Percentiles rank a stretch among this genome's conserved stretches.
phyloP scores from a whole-genome alignment of 1,140 invertebrate genomes.

The Drosophila paulistorum region DNA sequence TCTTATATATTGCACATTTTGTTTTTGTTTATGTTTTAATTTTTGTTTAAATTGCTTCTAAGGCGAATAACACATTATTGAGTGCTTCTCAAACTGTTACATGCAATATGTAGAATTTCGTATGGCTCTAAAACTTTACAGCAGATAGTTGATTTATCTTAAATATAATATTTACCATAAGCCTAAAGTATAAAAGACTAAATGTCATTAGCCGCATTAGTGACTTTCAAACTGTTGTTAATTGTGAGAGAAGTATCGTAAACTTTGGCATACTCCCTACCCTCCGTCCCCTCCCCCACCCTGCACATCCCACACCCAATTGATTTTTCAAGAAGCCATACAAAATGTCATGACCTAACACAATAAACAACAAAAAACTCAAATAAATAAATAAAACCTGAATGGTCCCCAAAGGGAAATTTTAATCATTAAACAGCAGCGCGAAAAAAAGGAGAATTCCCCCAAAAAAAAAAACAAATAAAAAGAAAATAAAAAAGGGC shows the following conservation, averaged over 20 bases:
- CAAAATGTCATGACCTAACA: slow-evolving; percentile 57
- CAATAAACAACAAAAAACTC: slow-evolving; percentile 38
- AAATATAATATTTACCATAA: no score
- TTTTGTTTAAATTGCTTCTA: background rate
- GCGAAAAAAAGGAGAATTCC: background rate
- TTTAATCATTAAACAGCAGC: slow-evolving; percentile 27
- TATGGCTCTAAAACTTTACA: no score
- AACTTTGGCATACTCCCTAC: background rate
- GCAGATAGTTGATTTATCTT: no score
- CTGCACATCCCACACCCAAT: background rate
- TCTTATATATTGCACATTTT: background rate
- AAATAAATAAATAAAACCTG: slow-evolving; percentile 22
- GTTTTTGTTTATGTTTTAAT: background rate
- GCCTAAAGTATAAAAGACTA: no score
- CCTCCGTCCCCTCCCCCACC: no score
- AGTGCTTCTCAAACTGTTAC: no score
- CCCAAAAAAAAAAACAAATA: no score
- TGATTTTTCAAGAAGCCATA: background rate
- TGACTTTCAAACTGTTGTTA: no score
- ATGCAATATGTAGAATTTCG: no score
- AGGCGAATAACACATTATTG: background rate
- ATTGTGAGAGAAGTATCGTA: background rate
- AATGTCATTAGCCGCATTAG: no score
- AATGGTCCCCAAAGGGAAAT: slow-evolving; percentile 28
- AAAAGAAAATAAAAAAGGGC: slow-evolving; percentile 40